These are phyloP conservation scores for Catharus fuscescens DNA, from an alignment of 2,113 vertebrate genomes.

Conservation along the genomic window DNA sequence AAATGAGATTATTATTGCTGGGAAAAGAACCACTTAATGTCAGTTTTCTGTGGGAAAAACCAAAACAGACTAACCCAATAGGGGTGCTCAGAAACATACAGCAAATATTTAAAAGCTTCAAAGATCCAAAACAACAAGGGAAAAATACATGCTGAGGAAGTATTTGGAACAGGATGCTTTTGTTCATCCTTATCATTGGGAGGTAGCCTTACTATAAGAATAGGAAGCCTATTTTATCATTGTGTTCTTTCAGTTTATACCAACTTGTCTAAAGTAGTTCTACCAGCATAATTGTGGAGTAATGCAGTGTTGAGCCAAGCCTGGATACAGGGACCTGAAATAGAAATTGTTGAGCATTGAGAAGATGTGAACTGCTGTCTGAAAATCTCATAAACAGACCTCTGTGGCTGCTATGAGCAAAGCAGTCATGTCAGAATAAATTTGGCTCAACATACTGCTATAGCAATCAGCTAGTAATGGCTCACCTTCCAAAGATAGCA, in stretches of 20 bases:
- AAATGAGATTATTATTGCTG: constrained; percentile 77
- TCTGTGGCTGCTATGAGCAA: not conserved
- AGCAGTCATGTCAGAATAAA: not conserved
- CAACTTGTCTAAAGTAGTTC: not conserved
- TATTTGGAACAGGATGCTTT: not conserved
- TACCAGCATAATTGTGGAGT: not conserved
- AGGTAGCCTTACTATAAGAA: not conserved
- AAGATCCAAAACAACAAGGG: not conserved
- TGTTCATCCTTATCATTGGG: not conserved
- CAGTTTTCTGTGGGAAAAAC: constrained; percentile 68
- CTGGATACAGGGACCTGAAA: not conserved
- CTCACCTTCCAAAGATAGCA: constrained; percentile 1
- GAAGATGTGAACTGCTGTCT: not conserved
- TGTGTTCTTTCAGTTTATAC: not conserved
- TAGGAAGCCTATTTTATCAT: not conserved
- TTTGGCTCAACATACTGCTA: not conserved
- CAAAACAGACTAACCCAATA: constrained; percentile 22
- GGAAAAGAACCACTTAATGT: constrained; percentile 75
- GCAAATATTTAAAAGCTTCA: constrained; percentile 55
- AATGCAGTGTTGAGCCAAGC: not conserved
- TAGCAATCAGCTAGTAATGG: not conserved
- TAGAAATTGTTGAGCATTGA: not conserved
- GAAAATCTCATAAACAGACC: not conserved
- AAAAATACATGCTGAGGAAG: constrained; percentile 46
- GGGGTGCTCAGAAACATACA: constrained; percentile 39